Evolutionary conservation across 2,113 vertebrate genomes (phyloP), one percentile per base, ranked within the genome.

Genomic region (Chaenocephalus aceratus): DNA sequence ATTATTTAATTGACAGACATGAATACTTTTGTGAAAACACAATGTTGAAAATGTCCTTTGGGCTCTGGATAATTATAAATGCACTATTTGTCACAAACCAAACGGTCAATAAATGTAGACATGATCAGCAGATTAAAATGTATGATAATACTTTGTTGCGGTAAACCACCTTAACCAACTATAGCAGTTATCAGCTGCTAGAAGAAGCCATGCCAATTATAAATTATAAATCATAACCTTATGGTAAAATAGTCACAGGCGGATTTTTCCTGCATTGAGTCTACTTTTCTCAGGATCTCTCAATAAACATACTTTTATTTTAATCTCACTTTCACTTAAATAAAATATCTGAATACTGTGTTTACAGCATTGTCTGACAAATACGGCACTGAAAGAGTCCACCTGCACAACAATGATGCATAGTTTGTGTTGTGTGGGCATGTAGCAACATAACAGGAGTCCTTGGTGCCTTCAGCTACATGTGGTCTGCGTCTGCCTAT

Each of bases 401-500:
- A 51, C 14, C 26, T 66, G 45, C 12, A 58, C 21, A 46, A 46
- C 61, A 14, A 7, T 6, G 45, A 21, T 45, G 44, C 11, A 48
- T 12, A 8, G 46, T 14, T 16, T 34, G 30, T 34, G 14, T 62
- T 59, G 45, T 11, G 21, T 68, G 10, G n/a, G 34, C 9, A 16
- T 54, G 26, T 46, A 36, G 46, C 52, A 26, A 57, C 44, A 71
- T 48, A 16, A 15, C 45, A 63, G 64, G 14, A 44, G 77, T 59
- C 26, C 3, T 57, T 61, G 23, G 59, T 44, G 7, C 13, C 18
- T 26, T 21, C n/a, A 64, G 36, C 63, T 64, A 6, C 14, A 15
- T 48, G n/a, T 57, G 34, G 12, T 48, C 34, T 41, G 72, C 58
- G 12, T 48, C 34, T 41, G 72, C 58, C 62, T 52, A 2, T 70